phyloP scores from a whole-genome alignment of 2,113 vertebrate species.

The Calidris pugnax region DNA sequence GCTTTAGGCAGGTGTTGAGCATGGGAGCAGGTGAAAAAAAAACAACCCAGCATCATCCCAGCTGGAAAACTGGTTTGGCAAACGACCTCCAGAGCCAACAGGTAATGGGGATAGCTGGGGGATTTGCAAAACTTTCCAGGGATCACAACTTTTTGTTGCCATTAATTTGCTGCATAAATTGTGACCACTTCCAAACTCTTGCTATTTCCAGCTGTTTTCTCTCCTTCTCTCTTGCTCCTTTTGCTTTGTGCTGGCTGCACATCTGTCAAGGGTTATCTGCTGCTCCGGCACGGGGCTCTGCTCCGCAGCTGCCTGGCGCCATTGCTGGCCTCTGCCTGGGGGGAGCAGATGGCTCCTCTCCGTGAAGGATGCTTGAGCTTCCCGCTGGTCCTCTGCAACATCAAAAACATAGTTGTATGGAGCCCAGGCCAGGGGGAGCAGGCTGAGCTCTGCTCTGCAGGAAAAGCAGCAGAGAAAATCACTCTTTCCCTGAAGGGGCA shows the following conservation, averaged over 20 bases:
- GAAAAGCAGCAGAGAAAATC: background rate
- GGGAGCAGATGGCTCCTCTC: background rate
- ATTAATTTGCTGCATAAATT: background rate
- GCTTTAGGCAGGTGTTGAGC: background rate
- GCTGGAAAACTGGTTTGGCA: background rate
- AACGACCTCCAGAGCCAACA: background rate
- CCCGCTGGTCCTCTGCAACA: background rate
- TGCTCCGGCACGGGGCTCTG: background rate
- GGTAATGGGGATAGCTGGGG: background rate
- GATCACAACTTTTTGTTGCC: background rate
- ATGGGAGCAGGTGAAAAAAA: background rate
- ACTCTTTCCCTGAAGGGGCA: background rate
- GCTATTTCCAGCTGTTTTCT: constrained; percentile 7
- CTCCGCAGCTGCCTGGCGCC: background rate
- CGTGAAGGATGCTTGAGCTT: background rate
- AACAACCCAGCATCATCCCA: background rate
- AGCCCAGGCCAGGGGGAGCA: background rate
- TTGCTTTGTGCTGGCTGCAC: background rate
- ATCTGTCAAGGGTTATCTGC: background rate
- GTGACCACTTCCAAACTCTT: background rate
- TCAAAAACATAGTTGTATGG: background rate
- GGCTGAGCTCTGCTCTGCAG: background rate
- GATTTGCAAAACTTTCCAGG: background rate
- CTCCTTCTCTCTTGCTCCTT: background rate
- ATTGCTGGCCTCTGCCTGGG: background rate